phyloP scores from a whole-genome alignment of 1,140 invertebrate genomes.

The Drosophila arawakana region DNA sequence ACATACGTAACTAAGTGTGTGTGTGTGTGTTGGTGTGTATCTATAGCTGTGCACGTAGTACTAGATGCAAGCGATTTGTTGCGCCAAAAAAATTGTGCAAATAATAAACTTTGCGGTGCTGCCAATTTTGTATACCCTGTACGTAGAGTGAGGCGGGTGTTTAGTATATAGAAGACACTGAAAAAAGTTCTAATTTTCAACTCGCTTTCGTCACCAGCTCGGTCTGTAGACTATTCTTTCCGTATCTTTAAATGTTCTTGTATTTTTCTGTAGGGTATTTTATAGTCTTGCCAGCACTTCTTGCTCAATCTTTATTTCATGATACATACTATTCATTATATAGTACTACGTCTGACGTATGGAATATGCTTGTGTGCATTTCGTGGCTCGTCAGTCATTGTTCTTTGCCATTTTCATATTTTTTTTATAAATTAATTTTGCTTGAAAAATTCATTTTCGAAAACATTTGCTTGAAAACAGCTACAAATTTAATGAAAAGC shows the following conservation, averaged over 20 bases:
- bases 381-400: constrained; percentile 5
- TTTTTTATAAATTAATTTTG: background rate
- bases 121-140: background rate
- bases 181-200: too few relatives aligned
- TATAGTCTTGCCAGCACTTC: background rate
- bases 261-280: background rate
- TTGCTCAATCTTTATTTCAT: background rate
- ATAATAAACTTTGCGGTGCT: constrained; percentile 1
- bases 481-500: background rate
- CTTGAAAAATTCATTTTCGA: constrained; percentile 1
- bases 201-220: too few relatives aligned
- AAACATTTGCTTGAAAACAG: background rate
- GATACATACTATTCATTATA: background rate
- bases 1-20: background rate
- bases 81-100: constrained; percentile 10
- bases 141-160: background rate
- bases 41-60: constrained; percentile 2
- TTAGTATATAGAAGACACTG: too few relatives aligned
- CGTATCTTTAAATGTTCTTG: background rate
- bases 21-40: background rate
- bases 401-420: constrained; percentile 1
- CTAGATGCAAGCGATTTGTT: constrained; percentile 22
- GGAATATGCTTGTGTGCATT: constrained; percentile 10
- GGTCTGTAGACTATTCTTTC: too few relatives aligned
- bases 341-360: background rate